Evolutionary conservation across 30 jellyfish, hydroid and myxozoan species (phyloP).

Genomic region (Aurelia sp.): DNA sequence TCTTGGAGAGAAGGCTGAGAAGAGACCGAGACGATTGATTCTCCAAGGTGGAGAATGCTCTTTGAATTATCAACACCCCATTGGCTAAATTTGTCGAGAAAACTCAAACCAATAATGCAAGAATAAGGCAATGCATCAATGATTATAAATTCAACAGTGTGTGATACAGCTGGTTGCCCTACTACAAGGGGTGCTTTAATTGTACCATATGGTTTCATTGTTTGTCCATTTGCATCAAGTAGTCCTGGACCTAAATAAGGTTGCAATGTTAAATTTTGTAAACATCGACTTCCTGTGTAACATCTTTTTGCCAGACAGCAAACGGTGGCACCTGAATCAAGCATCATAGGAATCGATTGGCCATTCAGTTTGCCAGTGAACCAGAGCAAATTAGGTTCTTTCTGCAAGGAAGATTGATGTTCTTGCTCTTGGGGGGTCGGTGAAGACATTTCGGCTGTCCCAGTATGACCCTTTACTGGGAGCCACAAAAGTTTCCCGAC

Average conservation of each 20-base stretch:
- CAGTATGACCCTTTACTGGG: slow-evolving; percentile 33
- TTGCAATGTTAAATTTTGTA: background rate
- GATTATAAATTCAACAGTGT: background rate
- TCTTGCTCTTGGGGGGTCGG: background rate
- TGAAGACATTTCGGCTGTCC: too few species aligned
- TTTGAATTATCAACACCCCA: too few species aligned
- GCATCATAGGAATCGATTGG: background rate
- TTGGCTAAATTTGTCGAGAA: too few species aligned
- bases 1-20: too few species aligned
- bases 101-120: too few species aligned
- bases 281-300: background rate
- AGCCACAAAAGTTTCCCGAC: slow-evolving; percentile 37
- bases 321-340: slow-evolving; percentile 28
- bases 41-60: too few species aligned
- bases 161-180: slow-evolving; percentile 30
- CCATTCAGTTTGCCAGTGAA: too few species aligned
- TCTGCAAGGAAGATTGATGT: background rate
- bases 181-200: slow-evolving; percentile 19
- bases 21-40: too few species aligned
- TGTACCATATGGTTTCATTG: background rate
- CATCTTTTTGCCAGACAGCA: slow-evolving; percentile 32
- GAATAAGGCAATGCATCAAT: background rate
- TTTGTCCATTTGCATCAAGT: slow-evolving; percentile 13
- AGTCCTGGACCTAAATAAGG: slow-evolving; percentile 1
- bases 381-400: background rate